Conservation (phyloP, 2,888 invertebrate species). For the Dicyrtomina minuta region DNA sequence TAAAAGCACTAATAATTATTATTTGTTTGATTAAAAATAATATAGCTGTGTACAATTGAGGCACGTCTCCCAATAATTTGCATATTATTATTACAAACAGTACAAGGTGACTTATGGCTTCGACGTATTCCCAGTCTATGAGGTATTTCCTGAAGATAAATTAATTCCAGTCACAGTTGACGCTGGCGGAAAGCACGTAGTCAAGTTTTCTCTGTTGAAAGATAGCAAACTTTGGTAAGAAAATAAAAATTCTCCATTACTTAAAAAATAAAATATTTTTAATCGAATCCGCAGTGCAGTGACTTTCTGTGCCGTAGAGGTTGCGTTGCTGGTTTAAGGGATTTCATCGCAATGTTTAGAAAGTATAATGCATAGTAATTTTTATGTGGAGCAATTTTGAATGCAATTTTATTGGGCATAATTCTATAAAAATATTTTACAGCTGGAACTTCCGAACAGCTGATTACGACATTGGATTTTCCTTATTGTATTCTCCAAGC, state of each 20-base stretch:
- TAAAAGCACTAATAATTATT: too few species aligned
- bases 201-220: not conserved
- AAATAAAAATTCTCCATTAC: too few species aligned
- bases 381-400: too few species aligned
- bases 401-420: too few species aligned
- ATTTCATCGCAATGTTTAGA: too few species aligned
- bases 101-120: slow-evolving; percentile 7
- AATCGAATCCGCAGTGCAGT: not conserved
- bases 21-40: too few species aligned
- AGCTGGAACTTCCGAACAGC: slow-evolving; percentile 33
- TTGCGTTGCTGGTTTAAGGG: too few species aligned
- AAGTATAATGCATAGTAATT: too few species aligned
- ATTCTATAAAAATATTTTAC: not conserved
- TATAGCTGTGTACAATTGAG: too few species aligned
- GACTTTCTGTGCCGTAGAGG: too few species aligned
- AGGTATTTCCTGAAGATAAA: slow-evolving; percentile 14
- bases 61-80: too few species aligned
- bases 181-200: slow-evolving; percentile 22
- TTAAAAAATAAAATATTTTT: not conserved
- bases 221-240: slow-evolving; percentile 17
- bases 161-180: slow-evolving; percentile 18
- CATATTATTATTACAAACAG: not conserved
- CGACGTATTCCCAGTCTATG: not conserved
- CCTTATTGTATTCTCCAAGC: not conserved
- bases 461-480: slow-evolving; percentile 36